Conservation (phyloP, 2,797 vertebrate species). For the Poeciliopsis infans region DNA sequence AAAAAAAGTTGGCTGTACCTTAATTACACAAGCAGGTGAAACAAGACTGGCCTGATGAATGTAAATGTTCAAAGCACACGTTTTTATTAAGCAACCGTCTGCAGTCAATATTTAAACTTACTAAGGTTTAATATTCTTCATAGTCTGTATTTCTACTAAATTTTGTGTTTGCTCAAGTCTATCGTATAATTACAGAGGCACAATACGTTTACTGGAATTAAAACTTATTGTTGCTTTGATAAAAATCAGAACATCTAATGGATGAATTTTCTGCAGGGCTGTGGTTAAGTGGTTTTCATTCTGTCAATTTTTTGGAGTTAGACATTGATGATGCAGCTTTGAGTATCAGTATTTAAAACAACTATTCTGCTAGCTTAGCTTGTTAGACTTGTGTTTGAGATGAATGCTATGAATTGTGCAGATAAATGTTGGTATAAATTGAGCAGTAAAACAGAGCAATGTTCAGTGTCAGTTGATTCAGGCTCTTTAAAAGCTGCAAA, state of each 20-base stretch:
- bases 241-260: not conserved
- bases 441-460: not conserved
- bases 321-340: not conserved
- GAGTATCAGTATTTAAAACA: constrained; percentile 1
- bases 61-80: too few relatives aligned
- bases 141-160: not conserved
- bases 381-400: not conserved
- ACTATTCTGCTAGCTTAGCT: not conserved
- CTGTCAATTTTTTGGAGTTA: not conserved
- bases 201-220: not conserved
- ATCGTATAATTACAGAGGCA: not conserved
- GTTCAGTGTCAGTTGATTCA: constrained; percentile 18
- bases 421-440: constrained; percentile 12
- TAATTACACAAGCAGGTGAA: not conserved
- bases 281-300: not conserved
- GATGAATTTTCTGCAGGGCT: not conserved
- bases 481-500: not conserved
- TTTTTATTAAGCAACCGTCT: not conserved
- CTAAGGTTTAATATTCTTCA: not conserved
- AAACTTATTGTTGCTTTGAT: not conserved
- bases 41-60: not conserved
- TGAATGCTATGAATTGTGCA: constrained; percentile 20
- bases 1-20: not conserved
- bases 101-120: not conserved
- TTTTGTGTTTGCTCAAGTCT: not conserved